Evolutionary conservation across 2,113 vertebrate species (phyloP), one percentile per base, ranked within the genome.

Genomic region (Murina feae): DNA sequence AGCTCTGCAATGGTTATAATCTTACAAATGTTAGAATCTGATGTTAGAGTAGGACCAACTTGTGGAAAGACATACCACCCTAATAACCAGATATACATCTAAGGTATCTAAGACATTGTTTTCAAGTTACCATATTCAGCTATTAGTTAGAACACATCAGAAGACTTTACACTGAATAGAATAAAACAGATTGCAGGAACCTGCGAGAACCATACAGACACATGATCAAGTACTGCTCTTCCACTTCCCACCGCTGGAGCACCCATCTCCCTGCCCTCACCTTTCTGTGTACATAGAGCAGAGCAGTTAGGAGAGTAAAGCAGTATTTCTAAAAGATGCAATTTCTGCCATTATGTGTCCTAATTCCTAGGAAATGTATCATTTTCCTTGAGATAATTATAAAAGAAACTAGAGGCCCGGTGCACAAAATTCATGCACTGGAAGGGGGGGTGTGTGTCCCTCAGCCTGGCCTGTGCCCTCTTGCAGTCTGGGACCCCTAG

Each of bases 301-400:
- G 25, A 42, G 37, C 25, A 65, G 20, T 17, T 18, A 63, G 69
- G 8, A 74, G 6, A 74, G 0, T 2, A 17, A 30, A 18, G 44
- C 4, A 55, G 30, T 42, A 35, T 68, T 83, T 72, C 39, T 82
- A 66, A 37, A 89, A 51, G n/a, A 30, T 17, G 53, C 63, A 37
- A 21, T 20, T 35, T 47, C 25, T 85, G 78, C 21, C n/a, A 30
- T 49, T 58, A 44, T 55, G 60, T 30, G 60, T 11, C 35, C 28
- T 25, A 58, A 89, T 28, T 32, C 74, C 42, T 37, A 81, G 60
- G 35, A 83, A 69, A 71, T 4, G 11, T 10, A 49, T 66, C 47
- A 49, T 74, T 83, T 92, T 68, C 58, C 30, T 53, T 91, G 37
- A 81, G 58, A 63, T 82, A 71, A 89, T 71, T 81, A 89, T 35